Evolutionary conservation across 2,113 vertebrate genomes (phyloP).

Genomic region (Calyptomena viridis): DNA sequence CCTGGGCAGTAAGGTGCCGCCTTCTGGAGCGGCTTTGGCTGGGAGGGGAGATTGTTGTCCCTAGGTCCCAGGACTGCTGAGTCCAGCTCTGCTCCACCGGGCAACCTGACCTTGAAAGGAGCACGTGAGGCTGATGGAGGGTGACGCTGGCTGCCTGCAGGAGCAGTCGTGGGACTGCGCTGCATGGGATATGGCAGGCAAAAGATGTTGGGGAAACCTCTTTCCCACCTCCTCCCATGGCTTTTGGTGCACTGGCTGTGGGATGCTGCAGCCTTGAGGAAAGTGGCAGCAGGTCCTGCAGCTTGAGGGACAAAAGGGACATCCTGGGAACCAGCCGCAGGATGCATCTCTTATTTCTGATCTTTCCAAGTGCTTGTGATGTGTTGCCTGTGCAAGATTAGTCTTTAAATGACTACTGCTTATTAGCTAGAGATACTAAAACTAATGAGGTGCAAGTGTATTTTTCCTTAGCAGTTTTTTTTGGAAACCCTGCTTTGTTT

Average conservation of each 20-base stretch:
- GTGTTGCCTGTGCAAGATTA: neutral
- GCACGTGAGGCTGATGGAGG: neutral
- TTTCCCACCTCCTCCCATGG: fast-evolving
- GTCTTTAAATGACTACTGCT: conserved; percentile 48
- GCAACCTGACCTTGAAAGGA: neutral
- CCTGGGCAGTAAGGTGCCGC: neutral
- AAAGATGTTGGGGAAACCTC: neutral
- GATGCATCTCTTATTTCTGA: neutral
- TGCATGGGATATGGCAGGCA: neutral
- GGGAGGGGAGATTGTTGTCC: neutral
- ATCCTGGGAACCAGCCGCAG: neutral
- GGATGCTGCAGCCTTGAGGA: neutral
- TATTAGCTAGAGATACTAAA: conserved; percentile 46
- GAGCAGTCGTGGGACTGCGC: neutral
- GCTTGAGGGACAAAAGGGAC: neutral
- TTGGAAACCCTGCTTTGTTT: conserved; percentile 61
- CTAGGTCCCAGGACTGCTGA: neutral
- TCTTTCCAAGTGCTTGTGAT: neutral
- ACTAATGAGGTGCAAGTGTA: conserved; percentile 46
- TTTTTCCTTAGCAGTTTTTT: neutral
- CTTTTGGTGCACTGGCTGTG: neutral
- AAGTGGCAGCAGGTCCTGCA: neutral
- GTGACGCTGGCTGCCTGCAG: fast-evolving
- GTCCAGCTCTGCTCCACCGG: fast-evolving
- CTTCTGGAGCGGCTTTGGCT: neutral